Percentiles rank a stretch among this genome's conserved stretches.
phyloP scores from a whole-genome alignment of 2,113 vertebrate species.

The Zapus hudsonius region DNA sequence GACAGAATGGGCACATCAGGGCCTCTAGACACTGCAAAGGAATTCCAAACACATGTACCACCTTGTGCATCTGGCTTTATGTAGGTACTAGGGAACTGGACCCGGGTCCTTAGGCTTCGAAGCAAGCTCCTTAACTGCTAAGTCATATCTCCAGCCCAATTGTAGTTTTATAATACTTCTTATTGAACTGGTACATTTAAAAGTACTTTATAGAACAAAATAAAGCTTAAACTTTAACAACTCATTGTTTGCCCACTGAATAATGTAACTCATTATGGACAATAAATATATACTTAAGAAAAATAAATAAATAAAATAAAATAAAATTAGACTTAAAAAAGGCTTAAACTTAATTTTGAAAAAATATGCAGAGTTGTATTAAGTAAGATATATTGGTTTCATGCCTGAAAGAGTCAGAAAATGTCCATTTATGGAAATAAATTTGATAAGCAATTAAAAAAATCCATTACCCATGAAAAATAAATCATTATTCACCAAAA shows the following conservation, averaged over 20 bases:
- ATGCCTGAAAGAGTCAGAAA: background rate
- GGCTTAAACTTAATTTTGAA: conserved; percentile 36
- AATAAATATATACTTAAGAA: no score
- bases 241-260: no score
- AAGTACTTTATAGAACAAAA: conserved; percentile 27
- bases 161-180: background rate
- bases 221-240: background rate
- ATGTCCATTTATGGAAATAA: conserved; percentile 38
- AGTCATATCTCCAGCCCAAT: no score
- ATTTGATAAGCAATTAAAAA: conserved; percentile 32
- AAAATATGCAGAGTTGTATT: background rate
- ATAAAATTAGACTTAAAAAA: no score
- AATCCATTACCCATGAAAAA: conserved; percentile 3
- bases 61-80: no score
- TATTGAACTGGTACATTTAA: background rate
- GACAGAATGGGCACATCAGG: no score
- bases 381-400: conserved; percentile 5
- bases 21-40: no score
- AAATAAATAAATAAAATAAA: conserved; percentile 41
- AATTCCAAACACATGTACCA: no score
- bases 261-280: no score
- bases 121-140: no score
- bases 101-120: no score
- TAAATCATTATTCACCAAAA: conserved; percentile 53
- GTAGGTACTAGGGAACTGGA: no score